Base-by-base conservation (phyloP, 2,888 invertebrate genomes). In the Agonopterix arenella region DNA sequence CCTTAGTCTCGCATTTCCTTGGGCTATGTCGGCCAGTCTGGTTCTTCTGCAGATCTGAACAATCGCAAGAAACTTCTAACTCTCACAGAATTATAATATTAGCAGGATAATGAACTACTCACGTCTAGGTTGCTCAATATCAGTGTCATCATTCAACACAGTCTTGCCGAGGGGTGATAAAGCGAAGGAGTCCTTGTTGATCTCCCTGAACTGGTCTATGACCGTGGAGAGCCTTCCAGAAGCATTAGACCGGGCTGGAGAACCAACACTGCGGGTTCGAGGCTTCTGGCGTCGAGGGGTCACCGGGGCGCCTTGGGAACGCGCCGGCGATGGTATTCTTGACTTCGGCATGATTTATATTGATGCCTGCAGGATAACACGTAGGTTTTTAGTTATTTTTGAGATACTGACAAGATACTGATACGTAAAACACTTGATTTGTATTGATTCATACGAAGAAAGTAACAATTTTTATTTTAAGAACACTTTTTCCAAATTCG, bases 41-140 rank as follows among this genome's bases (percentile, higher is more conserved):
- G 13, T 13, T 13, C 13, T 13, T 13, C 13, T 13, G 13, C 13
- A 2, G 13, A 13, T 13, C 13, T 13, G 2, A 13, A 13, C 13
- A 13, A 13, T 13, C 13, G 13, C 13, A 13, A 2, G 13, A 2
- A 13, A 13, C 1, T 2, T 13, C 13, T 13, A 13, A 13, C 13
- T 13, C 13, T 13, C 13, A n/a, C n/a, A 13, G 13, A 13, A 1
- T 13, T 13, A 13, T 13, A 13, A 13, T 13, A 13, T 13, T 13
- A 13, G 13, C 13, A 13, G 13, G 10, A n/a, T 40, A 40, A n/a
- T 4, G 4, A 40, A 40, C 4, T 55, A 81, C 86, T 84, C 55
- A 88, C 88, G 70, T 57, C 63, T 67, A 0, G 85, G 85, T 45
- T 71, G 73, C 13, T 76, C 79, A 58, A 88, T 79, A 41, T 81